phyloP scores from a whole-genome alignment of 2,797 vertebrate genomes.

The Bothrops alternatus region DNA sequence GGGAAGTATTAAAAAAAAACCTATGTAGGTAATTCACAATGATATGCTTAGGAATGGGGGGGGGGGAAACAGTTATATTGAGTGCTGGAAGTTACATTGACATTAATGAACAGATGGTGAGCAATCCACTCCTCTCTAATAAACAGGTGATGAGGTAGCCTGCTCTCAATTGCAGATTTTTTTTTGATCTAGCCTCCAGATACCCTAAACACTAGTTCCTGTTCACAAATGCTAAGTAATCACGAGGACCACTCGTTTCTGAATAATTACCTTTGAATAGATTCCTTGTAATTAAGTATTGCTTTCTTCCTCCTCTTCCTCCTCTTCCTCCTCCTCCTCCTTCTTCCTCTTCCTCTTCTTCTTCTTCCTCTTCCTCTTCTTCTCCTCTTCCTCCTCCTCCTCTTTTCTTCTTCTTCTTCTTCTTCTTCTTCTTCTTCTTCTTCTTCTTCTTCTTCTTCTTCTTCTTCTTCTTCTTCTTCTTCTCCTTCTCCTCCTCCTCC shows the following conservation, averaged over 20 bases:
- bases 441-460: too few relatives aligned
- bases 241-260: not conserved
- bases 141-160: not conserved
- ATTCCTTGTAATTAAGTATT: not conserved
- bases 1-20: not conserved
- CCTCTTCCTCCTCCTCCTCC: fast-evolving
- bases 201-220: not conserved
- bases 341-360: not conserved
- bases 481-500: not conserved
- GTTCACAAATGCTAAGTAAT: not conserved
- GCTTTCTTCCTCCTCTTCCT: not conserved
- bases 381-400: not conserved
- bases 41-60: not conserved
- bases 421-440: too few relatives aligned
- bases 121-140: not conserved
- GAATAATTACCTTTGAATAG: not conserved
- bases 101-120: not conserved
- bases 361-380: not conserved
- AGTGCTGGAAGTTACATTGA: not conserved
- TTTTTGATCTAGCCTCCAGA: not conserved
- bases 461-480: too few relatives aligned
- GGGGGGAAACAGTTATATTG: not conserved
- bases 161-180: not conserved
- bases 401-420: not conserved
- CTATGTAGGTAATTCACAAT: not conserved